Conservation (phyloP, 2,113 vertebrate genomes). For the Hippocampus comes region DNA sequence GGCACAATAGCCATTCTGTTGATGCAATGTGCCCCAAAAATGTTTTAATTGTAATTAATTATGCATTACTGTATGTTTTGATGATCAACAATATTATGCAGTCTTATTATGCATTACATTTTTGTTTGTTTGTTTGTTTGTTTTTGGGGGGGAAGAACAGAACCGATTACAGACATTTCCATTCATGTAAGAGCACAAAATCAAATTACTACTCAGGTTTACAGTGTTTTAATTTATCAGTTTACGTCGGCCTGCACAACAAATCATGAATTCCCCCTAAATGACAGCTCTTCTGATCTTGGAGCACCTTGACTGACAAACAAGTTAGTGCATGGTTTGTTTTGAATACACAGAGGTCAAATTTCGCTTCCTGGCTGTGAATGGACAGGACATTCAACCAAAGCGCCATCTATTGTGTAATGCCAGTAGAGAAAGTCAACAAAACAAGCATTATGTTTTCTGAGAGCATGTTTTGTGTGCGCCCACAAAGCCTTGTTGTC, state of each 20-base stretch:
- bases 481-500: constrained; percentile 86
- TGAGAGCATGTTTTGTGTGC: constrained; percentile 83
- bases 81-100: no score
- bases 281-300: not conserved
- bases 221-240: not conserved
- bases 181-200: not conserved
- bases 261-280: not conserved
- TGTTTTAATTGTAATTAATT: no score
- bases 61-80: no score
- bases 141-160: no score
- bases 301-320: constrained; percentile 20
- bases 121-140: no score
- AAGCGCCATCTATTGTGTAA: constrained; percentile 69
- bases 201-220: not conserved
- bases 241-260: not conserved
- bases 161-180: no score
- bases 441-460: constrained; percentile 79
- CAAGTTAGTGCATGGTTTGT: constrained; percentile 20
- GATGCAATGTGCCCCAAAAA: no score
- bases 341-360: constrained; percentile 31
- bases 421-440: constrained; percentile 81
- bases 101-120: no score
- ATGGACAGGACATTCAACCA: constrained; percentile 56
- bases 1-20: no score
- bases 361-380: constrained; percentile 54